Evolutionary conservation across 2,113 vertebrate genomes (phyloP).

Genomic region (Irena cyanogastra): DNA sequence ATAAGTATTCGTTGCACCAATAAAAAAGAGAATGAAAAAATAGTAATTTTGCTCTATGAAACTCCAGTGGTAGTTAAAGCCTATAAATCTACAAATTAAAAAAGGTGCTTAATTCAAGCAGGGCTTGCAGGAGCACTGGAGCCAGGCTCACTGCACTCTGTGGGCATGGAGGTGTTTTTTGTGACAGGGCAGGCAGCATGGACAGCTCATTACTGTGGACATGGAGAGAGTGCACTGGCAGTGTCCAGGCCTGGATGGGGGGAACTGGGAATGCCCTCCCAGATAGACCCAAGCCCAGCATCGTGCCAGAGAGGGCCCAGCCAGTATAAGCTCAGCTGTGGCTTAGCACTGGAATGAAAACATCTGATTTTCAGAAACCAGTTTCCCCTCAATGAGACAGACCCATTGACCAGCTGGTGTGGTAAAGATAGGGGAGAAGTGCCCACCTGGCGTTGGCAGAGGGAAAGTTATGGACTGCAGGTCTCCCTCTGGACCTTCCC

Average conservation of each 20-base stretch:
- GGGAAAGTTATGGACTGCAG: not conserved
- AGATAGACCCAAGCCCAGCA: not conserved
- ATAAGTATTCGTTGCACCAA: not conserved
- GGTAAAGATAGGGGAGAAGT: no score
- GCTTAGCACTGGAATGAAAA: not conserved
- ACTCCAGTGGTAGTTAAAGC: not conserved
- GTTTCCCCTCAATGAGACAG: not conserved
- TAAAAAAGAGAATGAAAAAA: not conserved
- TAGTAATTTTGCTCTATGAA: not conserved
- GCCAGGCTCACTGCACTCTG: not conserved
- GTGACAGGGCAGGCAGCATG: not conserved
- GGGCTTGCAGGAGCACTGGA: not conserved
- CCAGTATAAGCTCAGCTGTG: not conserved
- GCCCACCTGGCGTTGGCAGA: not conserved
- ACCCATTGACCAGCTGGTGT: fast-evolving
- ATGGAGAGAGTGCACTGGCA: not conserved
- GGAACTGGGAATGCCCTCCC: not conserved
- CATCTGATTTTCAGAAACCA: not conserved
- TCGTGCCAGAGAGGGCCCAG: fast-evolving
- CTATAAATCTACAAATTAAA: not conserved
- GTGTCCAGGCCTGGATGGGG: not conserved
- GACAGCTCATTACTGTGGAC: not conserved
- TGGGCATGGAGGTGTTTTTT: not conserved
- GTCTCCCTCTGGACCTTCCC: not conserved
- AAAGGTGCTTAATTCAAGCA: not conserved